phyloP scores from a whole-genome alignment of 2,113 vertebrate genomes.

The Oryzias woworae region DNA sequence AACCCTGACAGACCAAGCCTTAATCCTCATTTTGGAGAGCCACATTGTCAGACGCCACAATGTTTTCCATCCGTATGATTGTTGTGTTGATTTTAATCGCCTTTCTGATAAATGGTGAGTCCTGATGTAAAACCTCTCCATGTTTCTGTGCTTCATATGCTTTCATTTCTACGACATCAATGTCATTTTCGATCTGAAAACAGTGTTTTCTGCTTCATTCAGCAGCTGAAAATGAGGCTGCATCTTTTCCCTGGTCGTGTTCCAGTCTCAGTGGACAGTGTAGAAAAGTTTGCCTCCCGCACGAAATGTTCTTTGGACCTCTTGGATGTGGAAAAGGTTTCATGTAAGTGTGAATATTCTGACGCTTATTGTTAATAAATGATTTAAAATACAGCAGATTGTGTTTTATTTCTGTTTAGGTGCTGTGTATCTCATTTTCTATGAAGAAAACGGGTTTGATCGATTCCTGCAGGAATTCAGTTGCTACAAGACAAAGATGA shows the following conservation, averaged over 20 bases:
- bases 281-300: slow-evolving; percentile 72
- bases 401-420: slow-evolving; percentile 42
- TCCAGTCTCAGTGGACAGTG: slow-evolving; percentile 73
- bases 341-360: slow-evolving; percentile 58
- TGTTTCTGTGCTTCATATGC: slow-evolving; percentile 1
- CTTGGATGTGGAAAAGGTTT: slow-evolving; percentile 77
- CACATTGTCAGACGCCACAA: slow-evolving; percentile 34
- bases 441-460: slow-evolving; percentile 39
- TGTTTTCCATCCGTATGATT: slow-evolving; percentile 57
- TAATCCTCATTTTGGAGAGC: slow-evolving; percentile 41
- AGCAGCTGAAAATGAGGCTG: slow-evolving; percentile 70
- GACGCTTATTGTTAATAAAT: slow-evolving; percentile 3
- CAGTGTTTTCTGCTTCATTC: slow-evolving; percentile 11
- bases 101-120: slow-evolving; percentile 70
- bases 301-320: slow-evolving; percentile 78
- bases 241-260: slow-evolving; percentile 74
- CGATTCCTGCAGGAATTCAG: neutral
- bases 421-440: slow-evolving; percentile 79
- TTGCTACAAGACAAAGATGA: slow-evolving; percentile 1
- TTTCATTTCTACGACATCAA: neutral
- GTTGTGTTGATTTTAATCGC: slow-evolving; percentile 59
- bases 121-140: neutral
- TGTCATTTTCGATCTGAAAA: neutral
- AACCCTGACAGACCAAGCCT: slow-evolving; percentile 20
- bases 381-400: neutral